Conservation (phyloP, 2,113 vertebrate genomes). For the Pseudois nayaur region DNA sequence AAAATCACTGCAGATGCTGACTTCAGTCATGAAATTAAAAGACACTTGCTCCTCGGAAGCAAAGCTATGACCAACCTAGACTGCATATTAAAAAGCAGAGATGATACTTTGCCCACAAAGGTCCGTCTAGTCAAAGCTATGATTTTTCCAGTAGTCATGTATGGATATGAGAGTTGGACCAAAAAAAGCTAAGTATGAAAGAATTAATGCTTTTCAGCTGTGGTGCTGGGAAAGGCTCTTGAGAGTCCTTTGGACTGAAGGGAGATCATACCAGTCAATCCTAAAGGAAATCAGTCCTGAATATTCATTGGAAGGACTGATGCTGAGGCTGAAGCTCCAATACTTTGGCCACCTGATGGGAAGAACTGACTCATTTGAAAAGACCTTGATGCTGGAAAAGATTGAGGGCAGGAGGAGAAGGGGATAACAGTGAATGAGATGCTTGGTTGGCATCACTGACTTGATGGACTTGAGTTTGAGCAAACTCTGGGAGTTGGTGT, state of each 20-base stretch:
- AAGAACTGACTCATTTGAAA: background rate
- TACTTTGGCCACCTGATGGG: background rate
- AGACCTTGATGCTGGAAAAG: background rate
- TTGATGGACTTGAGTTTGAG: background rate
- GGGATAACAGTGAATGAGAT: background rate
- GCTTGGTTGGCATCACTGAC: background rate
- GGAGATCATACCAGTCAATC: background rate
- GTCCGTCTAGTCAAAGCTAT: background rate
- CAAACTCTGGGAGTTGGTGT: background rate
- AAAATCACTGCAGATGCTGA: background rate
- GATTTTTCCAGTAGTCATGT: background rate
- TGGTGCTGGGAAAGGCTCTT: background rate
- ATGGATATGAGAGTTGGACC: background rate
- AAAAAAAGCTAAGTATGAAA: background rate
- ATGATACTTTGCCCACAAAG: background rate
- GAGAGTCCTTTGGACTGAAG: background rate
- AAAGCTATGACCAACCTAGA: background rate
- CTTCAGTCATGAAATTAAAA: background rate
- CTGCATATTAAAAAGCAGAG: background rate
- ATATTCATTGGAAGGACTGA: background rate
- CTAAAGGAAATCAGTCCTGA: background rate
- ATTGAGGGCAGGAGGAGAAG: background rate
- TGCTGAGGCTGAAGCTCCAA: background rate
- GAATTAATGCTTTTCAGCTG: background rate
- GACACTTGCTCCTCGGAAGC: background rate